Evolutionary conservation across 1,140 invertebrate genomes (phyloP).

Genomic region (Drosophila tropicalis): DNA sequence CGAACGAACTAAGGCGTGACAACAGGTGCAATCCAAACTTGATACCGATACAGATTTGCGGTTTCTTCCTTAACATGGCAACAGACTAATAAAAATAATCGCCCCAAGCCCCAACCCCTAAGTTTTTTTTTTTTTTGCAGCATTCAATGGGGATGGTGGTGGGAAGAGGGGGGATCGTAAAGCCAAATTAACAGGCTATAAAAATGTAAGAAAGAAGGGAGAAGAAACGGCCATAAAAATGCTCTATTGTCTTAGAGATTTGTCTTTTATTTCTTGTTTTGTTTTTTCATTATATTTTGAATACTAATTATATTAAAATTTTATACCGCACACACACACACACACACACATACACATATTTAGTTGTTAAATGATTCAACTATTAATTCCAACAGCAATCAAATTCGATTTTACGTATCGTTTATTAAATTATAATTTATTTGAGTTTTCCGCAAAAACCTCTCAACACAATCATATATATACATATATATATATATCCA

Average conservation of each 20-base stretch:
- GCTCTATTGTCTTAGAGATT: constrained; percentile 32
- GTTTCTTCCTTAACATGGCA: constrained; percentile 4
- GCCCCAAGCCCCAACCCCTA: neutral
- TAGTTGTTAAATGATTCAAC: constrained; percentile 23
- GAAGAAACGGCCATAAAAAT: constrained; percentile 33
- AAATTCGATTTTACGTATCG: constrained; percentile 56
- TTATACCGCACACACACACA: constrained; percentile 15
- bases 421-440: constrained; percentile 66
- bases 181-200: constrained; percentile 42
- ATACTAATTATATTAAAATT: constrained; percentile 58
- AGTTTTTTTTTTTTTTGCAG: no score
- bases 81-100: neutral
- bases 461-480: constrained; percentile 38
- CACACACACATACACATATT: neutral
- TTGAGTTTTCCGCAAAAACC: constrained; percentile 63
- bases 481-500: neutral
- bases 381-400: constrained; percentile 37
- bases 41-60: neutral
- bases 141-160: no score
- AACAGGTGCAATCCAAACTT: constrained; percentile 31
- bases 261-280: constrained; percentile 32
- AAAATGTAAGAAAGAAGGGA: constrained; percentile 17
- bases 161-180: constrained; percentile 14
- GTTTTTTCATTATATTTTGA: constrained; percentile 53
- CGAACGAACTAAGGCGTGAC: constrained; percentile 29